These are phyloP conservation scores for Myripristis jacobus DNA, from an alignment of 2,797 vertebrate species.

Conservation along the genomic window DNA sequence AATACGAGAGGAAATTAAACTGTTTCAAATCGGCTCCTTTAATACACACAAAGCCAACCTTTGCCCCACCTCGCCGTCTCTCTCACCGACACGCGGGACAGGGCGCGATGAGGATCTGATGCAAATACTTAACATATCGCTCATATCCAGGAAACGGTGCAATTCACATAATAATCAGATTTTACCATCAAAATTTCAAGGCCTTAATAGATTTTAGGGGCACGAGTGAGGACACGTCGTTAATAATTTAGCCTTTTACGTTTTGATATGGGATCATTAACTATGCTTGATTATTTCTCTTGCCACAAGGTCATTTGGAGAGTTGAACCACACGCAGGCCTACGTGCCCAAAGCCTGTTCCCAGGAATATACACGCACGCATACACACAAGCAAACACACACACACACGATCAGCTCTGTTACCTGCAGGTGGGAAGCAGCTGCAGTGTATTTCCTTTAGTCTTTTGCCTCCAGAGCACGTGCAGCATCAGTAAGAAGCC, in stretches of 20 bases:
- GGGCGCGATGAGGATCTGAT: slow-evolving; percentile 40
- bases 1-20: slow-evolving; percentile 50
- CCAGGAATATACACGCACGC: slow-evolving; percentile 1
- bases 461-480: slow-evolving; percentile 58
- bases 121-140: slow-evolving; percentile 49
- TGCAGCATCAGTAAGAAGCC: slow-evolving; percentile 56
- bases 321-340: background rate
- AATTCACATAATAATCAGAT: slow-evolving; percentile 54
- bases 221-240: slow-evolving; percentile 37
- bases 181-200: slow-evolving; percentile 38
- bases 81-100: too few species aligned
- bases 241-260: slow-evolving; percentile 52
- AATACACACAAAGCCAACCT: slow-evolving; percentile 63
- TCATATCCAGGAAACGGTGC: slow-evolving; percentile 30
- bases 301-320: slow-evolving; percentile 65
- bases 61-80: slow-evolving; percentile 36
- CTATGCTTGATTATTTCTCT: slow-evolving; percentile 58
- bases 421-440: slow-evolving; percentile 70
- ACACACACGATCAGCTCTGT: slow-evolving; percentile 35
- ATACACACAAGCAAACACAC: slow-evolving; percentile 7
- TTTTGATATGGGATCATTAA: slow-evolving; percentile 53
- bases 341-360: background rate
- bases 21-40: slow-evolving; percentile 55
- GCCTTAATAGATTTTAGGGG: slow-evolving; percentile 60
- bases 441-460: slow-evolving; percentile 52